These are phyloP conservation scores for Zaprionus obscuricornis DNA, from an alignment of 2,888 invertebrate genomes.

Conservation along the genomic window DNA sequence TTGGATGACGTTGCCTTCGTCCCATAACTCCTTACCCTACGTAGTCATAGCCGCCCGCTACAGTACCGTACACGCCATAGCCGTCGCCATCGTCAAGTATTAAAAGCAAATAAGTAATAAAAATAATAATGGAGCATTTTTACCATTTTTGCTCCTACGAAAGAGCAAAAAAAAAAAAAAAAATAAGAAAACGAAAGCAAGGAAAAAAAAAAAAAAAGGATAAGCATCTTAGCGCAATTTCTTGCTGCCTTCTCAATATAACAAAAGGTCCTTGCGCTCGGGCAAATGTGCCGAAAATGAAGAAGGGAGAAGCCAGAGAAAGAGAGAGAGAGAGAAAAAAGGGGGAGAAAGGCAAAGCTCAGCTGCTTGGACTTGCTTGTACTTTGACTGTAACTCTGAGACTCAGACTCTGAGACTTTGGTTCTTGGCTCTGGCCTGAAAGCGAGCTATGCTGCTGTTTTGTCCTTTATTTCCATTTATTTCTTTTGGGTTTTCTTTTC, in stretches of 20 bases:
- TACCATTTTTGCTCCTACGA: constrained; percentile 71
- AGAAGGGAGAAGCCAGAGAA: constrained; percentile 11
- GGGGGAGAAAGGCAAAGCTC: constrained; percentile 30
- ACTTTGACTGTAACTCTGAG: constrained; percentile 2
- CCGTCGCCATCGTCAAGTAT: constrained; percentile 69
- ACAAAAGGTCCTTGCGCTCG: constrained; percentile 79
- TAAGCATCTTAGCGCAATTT: constrained; percentile 79
- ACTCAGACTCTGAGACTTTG: too few relatives aligned
- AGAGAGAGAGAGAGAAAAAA: neutral
- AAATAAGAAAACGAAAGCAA: too few relatives aligned
- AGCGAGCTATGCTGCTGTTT: constrained; percentile 54
- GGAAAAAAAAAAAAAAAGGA: constrained; percentile 62
- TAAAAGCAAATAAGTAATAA: constrained; percentile 79
- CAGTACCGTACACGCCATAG: constrained; percentile 17
- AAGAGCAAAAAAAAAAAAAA: constrained; percentile 49
- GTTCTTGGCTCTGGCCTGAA: constrained; percentile 16
- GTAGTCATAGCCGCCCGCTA: constrained; percentile 4
- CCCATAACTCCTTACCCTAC: neutral
- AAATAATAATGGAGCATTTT: constrained; percentile 79
- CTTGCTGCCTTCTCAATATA: constrained; percentile 78
- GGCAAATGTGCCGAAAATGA: constrained; percentile 75
- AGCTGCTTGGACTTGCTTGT: constrained; percentile 63
- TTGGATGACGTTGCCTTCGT: constrained; percentile 70
- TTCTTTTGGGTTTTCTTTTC: constrained; percentile 34
- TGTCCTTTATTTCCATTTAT: constrained; percentile 75